Evolutionary conservation across 2,888 invertebrate genomes (phyloP).

Genomic region (Idaea aversata): DNA sequence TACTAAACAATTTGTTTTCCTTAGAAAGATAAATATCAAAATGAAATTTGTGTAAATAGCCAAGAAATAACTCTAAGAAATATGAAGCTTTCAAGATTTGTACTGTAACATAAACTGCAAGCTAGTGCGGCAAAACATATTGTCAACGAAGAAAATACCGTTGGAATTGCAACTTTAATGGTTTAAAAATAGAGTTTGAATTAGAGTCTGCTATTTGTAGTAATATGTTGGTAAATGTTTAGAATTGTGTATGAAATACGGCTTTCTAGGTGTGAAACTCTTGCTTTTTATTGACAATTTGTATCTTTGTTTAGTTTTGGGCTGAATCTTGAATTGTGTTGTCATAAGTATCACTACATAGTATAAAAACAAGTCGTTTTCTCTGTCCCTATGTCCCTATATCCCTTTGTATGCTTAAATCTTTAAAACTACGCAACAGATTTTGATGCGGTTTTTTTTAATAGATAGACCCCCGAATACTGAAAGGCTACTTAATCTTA

Average conservation of each 20-base stretch:
- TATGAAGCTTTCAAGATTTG: neutral
- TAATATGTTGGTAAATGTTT: neutral
- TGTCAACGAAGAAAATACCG: neutral
- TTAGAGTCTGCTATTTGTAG: neutral
- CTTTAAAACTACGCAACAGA: no score
- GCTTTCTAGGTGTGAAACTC: neutral
- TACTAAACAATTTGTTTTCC: neutral
- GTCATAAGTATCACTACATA: no score
- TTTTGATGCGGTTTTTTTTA: no score
- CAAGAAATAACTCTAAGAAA: constrained; percentile 1
- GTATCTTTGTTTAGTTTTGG: neutral
- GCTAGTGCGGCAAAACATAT: neutral
- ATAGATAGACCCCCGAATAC: no score
- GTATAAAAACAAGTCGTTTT: no score
- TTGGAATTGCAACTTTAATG: neutral
- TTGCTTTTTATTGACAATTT: neutral
- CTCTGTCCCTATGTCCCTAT: no score
- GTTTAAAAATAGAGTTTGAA: neutral
- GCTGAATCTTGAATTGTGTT: neutral
- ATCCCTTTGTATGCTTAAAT: no score
- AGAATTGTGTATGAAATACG: neutral
- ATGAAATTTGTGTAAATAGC: neutral
- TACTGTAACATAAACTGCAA: neutral
- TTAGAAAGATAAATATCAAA: neutral
- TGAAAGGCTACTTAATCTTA: no score